phyloP scores from a whole-genome alignment of 2,888 invertebrate genomes.

The Pasiphila rectangulata region DNA sequence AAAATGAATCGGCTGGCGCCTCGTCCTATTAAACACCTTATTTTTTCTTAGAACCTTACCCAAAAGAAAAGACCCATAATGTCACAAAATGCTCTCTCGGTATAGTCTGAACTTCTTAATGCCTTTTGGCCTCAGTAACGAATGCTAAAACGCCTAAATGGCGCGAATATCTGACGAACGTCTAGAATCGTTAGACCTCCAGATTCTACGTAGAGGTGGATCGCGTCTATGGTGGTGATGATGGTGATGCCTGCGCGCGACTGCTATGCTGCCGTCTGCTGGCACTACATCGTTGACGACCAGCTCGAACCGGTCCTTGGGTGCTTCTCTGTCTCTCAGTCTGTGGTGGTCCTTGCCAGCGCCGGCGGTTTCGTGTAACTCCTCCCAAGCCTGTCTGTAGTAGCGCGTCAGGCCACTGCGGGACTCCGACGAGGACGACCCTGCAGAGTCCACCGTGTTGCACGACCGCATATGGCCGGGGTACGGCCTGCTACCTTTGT shows the following conservation, averaged over 20 bases:
- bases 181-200: slow-evolving; percentile 79
- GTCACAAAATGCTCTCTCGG: too few species aligned
- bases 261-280: slow-evolving; percentile 65
- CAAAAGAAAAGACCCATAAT: too few species aligned
- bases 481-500: slow-evolving; percentile 90
- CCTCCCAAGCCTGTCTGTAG: slow-evolving; percentile 96
- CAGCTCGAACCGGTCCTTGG: slow-evolving; percentile 82
- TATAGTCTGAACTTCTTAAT: too few species aligned
- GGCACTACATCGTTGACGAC: slow-evolving; percentile 85
- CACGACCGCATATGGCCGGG: slow-evolving; percentile 93
- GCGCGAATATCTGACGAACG: slow-evolving; percentile 38
- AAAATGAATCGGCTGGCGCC: too few species aligned
- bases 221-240: slow-evolving; percentile 89
- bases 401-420: slow-evolving; percentile 91
- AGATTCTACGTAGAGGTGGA: slow-evolving; percentile 71
- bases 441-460: slow-evolving; percentile 94
- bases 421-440: slow-evolving; percentile 92
- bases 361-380: slow-evolving; percentile 90
- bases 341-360: slow-evolving; percentile 68
- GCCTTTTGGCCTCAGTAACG: not conserved
- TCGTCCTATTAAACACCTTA: too few species aligned
- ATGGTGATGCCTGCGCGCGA: slow-evolving; percentile 84
- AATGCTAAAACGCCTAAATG: not conserved
- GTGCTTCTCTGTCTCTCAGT: slow-evolving; percentile 13
- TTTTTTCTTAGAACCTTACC: too few species aligned